A percentile compares a stretch with the other conserved stretches of the same genome.
Evolutionary conservation across 2,797 vertebrate species (phyloP).

Genomic region (Loriculus beryllinus): DNA sequence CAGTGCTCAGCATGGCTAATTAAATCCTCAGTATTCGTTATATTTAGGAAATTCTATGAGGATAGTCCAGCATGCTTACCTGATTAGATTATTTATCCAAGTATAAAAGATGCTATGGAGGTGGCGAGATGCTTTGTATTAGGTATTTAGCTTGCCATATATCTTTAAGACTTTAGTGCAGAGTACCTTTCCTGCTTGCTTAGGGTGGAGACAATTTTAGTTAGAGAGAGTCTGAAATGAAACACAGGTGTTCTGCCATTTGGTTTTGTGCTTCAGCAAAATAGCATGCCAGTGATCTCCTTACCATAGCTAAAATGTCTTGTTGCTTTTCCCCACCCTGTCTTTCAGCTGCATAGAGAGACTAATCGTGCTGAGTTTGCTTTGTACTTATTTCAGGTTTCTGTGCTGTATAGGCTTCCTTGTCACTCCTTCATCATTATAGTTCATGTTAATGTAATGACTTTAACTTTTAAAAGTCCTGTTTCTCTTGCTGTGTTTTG

Average conservation of each 20-base stretch:
- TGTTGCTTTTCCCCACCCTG: rapidly evolving
- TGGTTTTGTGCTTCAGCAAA: background rate
- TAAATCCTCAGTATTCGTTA: background rate
- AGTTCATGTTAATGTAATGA: background rate
- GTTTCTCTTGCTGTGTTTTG: background rate
- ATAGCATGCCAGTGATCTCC: background rate
- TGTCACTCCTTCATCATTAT: background rate
- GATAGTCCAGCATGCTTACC: background rate
- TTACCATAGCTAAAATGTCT: background rate
- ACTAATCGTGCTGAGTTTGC: background rate
- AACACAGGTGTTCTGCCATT: background rate
- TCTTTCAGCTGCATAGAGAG: background rate
- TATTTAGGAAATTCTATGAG: background rate
- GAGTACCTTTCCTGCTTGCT: background rate
- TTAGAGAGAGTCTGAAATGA: background rate
- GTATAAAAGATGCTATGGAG: rapidly evolving
- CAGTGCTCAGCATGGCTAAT: background rate
- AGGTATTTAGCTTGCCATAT: too few species aligned
- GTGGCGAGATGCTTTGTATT: background rate
- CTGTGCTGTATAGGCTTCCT: background rate
- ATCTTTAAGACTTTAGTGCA: too few species aligned
- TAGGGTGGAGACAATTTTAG: background rate
- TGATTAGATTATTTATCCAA: background rate
- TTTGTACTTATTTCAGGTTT: background rate
- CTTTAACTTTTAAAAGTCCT: background rate